Conservation (phyloP, 2,113 vertebrate genomes). For the Lutjanus erythropterus region DNA sequence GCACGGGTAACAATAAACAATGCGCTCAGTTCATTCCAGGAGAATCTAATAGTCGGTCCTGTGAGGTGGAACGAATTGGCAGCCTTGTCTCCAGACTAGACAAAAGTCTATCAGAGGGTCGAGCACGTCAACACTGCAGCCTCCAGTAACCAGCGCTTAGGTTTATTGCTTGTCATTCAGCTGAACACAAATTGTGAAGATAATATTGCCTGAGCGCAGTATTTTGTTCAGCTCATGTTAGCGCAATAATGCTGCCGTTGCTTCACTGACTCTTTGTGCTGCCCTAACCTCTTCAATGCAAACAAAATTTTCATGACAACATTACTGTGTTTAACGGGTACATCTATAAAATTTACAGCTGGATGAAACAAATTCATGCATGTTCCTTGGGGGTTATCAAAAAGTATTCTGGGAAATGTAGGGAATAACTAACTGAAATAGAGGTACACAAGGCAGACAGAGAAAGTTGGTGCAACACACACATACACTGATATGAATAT, state of each 20-base stretch:
- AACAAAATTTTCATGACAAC: background rate
- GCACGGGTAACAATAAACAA: conserved; percentile 58
- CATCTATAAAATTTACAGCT: background rate
- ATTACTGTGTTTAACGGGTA: background rate
- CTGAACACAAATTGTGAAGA: conserved; percentile 36
- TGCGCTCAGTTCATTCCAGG: conserved; percentile 56
- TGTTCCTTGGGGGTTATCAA: background rate
- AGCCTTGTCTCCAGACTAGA: conserved; percentile 39
- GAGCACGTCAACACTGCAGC: conserved; percentile 36
- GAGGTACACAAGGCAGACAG: background rate
- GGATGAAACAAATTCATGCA: background rate
- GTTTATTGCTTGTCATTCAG: conserved; percentile 32
- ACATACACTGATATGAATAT: background rate
- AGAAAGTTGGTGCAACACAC: background rate
- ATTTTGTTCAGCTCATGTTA: conserved; percentile 1
- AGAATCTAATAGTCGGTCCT: conserved; percentile 62
- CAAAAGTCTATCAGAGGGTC: conserved; percentile 22
- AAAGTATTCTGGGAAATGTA: conserved; percentile 25
- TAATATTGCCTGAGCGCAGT: conserved; percentile 19
- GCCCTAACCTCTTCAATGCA: background rate
- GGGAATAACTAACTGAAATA: background rate
- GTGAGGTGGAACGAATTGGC: conserved; percentile 63
- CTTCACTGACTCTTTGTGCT: background rate
- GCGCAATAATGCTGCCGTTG: background rate
- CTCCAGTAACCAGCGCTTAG: conserved; percentile 30